phyloP scores from a whole-genome alignment of 2,888 invertebrate species.

The Tenodera sinensis region DNA sequence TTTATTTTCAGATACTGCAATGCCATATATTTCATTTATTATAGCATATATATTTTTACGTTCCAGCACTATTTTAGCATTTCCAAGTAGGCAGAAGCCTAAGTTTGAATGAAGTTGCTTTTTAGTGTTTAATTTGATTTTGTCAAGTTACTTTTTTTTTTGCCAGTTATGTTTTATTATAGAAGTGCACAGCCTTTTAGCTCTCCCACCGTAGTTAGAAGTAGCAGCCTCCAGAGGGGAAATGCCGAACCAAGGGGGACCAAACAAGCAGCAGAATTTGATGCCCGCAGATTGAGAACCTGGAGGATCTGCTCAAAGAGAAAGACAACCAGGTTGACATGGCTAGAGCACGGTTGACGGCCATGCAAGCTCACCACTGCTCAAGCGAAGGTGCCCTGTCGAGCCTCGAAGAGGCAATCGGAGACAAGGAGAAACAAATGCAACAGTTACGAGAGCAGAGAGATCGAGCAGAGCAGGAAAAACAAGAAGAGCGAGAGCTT shows the following conservation, averaged over 20 bases:
- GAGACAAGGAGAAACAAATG: slow-evolving; percentile 97
- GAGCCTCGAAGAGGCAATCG: slow-evolving; percentile 90
- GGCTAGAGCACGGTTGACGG: slow-evolving; percentile 83
- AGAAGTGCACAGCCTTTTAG: background rate
- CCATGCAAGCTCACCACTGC: slow-evolving; percentile 93
- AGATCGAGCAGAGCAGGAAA: slow-evolving; percentile 92
- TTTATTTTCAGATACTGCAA: background rate
- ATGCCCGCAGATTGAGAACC: slow-evolving; percentile 79
- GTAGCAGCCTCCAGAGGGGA: background rate
- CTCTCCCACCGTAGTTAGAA: background rate
- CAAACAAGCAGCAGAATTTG: background rate
- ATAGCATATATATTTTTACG: background rate
- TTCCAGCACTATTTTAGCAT: background rate
- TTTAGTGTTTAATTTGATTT: background rate
- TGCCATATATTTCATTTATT: background rate
- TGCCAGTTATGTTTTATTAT: background rate
- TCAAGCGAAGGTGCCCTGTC: slow-evolving; percentile 90
- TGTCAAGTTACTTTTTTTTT: background rate
- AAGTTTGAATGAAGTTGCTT: background rate
- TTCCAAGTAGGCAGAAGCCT: background rate
- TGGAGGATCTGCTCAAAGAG: slow-evolving; percentile 94
- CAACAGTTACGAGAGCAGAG: slow-evolving; percentile 89
- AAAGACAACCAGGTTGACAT: slow-evolving; percentile 97
- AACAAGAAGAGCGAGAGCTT: slow-evolving; percentile 90
- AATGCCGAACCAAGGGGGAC: background rate